These are phyloP conservation scores for Drosophila dives DNA, from an alignment of 2,888 invertebrate genomes.

Conservation along the genomic window DNA sequence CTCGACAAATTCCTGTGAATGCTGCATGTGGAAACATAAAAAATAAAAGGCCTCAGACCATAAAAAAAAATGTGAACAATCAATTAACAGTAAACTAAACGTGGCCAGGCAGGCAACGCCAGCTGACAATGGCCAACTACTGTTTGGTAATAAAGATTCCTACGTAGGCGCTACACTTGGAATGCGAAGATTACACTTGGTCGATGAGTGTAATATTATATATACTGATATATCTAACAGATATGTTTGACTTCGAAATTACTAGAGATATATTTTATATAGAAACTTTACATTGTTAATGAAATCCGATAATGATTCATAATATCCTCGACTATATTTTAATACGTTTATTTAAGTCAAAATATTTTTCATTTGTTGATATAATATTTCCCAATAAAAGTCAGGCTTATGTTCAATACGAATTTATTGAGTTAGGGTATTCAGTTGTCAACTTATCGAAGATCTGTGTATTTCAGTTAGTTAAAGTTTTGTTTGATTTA, in stretches of 20 bases:
- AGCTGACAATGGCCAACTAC: slow-evolving; percentile 69
- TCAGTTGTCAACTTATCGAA: background rate
- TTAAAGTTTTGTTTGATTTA: slow-evolving; percentile 59
- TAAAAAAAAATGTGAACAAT: slow-evolving; percentile 64
- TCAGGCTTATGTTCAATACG: background rate
- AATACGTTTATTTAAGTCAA: background rate
- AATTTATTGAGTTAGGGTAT: slow-evolving; percentile 20
- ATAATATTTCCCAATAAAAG: background rate
- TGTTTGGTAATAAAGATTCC: slow-evolving; percentile 49
- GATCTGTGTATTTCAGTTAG: background rate
- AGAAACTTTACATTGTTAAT: background rate
- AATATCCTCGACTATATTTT: background rate
- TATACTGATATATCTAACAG: background rate
- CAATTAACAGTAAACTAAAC: slow-evolving; percentile 68
- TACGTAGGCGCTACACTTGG: slow-evolving; percentile 18
- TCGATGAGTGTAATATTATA: background rate
- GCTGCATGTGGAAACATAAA: slow-evolving; percentile 6
- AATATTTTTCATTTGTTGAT: background rate
- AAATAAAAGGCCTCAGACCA: slow-evolving; percentile 51
- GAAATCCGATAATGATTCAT: background rate
- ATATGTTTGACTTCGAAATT: no score
- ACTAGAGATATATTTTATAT: background rate
- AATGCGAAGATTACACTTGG: background rate
- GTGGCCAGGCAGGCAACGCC: slow-evolving; percentile 52
- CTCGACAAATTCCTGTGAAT: slow-evolving; percentile 65